phyloP scores from a whole-genome alignment of 2,113 vertebrate genomes.

The Colistium nudipinnis region DNA sequence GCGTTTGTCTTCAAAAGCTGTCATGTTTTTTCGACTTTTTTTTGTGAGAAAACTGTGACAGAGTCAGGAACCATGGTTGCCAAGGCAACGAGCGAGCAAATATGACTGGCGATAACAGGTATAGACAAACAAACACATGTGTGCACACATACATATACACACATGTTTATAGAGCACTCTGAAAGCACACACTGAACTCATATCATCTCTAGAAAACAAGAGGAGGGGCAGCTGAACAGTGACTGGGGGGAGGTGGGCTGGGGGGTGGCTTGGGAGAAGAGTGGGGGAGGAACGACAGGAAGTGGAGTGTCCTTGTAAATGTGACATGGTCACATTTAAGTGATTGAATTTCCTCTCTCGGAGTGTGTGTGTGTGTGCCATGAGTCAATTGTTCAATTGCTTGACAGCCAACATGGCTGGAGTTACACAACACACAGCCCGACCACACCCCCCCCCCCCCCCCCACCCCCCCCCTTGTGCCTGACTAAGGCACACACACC shows the following conservation, averaged over 20 bases:
- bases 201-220: slow-evolving; percentile 10
- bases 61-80: slow-evolving; percentile 44
- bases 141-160: neutral
- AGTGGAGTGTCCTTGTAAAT: slow-evolving; percentile 72
- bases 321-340: slow-evolving; percentile 71
- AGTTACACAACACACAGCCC: slow-evolving; percentile 54
- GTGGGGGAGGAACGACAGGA: slow-evolving; percentile 60
- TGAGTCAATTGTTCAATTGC: slow-evolving; percentile 64
- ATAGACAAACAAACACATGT: neutral
- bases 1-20: slow-evolving; percentile 20
- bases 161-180: neutral
- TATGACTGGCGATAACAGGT: slow-evolving; percentile 24
- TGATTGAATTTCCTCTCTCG: slow-evolving; percentile 70
- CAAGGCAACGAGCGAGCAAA: slow-evolving; percentile 41
- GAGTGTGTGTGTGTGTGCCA: slow-evolving; percentile 34
- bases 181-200: slow-evolving; percentile 9
- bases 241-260: neutral
- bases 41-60: slow-evolving; percentile 42
- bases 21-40: slow-evolving; percentile 47
- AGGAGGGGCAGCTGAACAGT: slow-evolving; percentile 33
- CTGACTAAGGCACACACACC: slow-evolving; percentile 14
- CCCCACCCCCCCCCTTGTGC: too few relatives aligned
- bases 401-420: slow-evolving; percentile 50
- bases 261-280: slow-evolving; percentile 42
- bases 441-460: slow-evolving; percentile 18